phyloP scores from a whole-genome alignment of 2,888 invertebrate species.

The Lacanobia oleracea region DNA sequence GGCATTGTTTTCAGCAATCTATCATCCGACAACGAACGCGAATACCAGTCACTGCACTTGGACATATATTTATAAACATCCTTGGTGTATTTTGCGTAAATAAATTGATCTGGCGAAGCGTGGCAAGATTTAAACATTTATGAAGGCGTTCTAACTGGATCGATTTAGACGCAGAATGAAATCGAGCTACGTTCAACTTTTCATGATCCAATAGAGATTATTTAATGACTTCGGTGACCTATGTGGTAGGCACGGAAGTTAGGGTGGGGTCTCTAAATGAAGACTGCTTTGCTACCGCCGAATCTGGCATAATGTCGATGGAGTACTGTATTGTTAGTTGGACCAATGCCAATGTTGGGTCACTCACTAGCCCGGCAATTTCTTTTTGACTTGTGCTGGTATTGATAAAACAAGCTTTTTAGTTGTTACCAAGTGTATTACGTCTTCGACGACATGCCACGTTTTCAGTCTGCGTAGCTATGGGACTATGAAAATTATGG shows the following conservation, averaged over 20 bases:
- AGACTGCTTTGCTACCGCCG: slow-evolving; percentile 15
- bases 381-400: slow-evolving; percentile 61
- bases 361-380: slow-evolving; percentile 70
- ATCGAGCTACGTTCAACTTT: slow-evolving; percentile 32
- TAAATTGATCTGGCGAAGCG: slow-evolving; percentile 51
- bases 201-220: slow-evolving; percentile 27
- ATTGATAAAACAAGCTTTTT: slow-evolving; percentile 29
- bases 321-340: slow-evolving; percentile 55
- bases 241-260: slow-evolving; percentile 43
- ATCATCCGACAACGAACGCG: slow-evolving; percentile 34
- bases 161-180: slow-evolving; percentile 24
- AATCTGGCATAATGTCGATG: slow-evolving; percentile 22
- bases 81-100: slow-evolving; percentile 70
- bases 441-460: background rate
- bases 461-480: slow-evolving; percentile 1
- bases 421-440: slow-evolving; percentile 22
- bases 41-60: slow-evolving; percentile 63
- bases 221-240: slow-evolving; percentile 29
- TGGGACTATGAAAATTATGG: background rate
- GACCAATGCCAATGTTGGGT: slow-evolving; percentile 70
- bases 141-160: slow-evolving; percentile 29
- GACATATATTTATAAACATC: slow-evolving; percentile 70
- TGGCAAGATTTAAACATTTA: slow-evolving; percentile 39
- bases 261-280: slow-evolving; percentile 19
- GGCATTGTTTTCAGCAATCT: slow-evolving; percentile 49